Conservation (phyloP, 2,888 invertebrate genomes). For the Helleia helle region DNA sequence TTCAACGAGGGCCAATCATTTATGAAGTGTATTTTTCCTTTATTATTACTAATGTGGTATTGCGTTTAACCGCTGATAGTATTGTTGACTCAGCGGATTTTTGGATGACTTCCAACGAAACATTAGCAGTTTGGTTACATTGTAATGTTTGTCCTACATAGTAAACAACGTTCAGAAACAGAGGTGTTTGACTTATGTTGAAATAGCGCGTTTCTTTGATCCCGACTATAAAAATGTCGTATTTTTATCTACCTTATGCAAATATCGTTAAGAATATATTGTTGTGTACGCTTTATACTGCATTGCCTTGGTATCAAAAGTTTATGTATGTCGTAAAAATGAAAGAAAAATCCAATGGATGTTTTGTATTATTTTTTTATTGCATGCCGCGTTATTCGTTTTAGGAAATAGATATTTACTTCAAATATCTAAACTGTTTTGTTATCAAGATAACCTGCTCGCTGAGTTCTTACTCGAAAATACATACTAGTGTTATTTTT, state of each 20-base stretch:
- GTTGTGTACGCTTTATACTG: neutral
- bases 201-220: conserved; percentile 21
- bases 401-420: too few relatives aligned
- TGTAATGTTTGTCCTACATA: conserved; percentile 36
- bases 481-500: too few relatives aligned
- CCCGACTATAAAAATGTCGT: conserved; percentile 2
- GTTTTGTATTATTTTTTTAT: too few relatives aligned
- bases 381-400: too few relatives aligned
- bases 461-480: too few relatives aligned
- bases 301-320: neutral
- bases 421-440: too few relatives aligned
- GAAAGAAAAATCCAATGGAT: too few relatives aligned
- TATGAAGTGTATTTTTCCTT: too few relatives aligned
- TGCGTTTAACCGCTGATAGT: conserved; percentile 1
- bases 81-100: conserved; percentile 16
- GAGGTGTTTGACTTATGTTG: conserved; percentile 34
- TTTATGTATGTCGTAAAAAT: conserved; percentile 1
- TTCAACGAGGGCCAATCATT: too few relatives aligned
- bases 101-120: conserved; percentile 39
- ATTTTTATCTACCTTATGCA: neutral
- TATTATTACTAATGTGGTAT: too few relatives aligned
- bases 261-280: neutral
- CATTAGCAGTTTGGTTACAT: conserved; percentile 29
- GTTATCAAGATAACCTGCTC: too few relatives aligned
- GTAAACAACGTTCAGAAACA: conserved; percentile 40